phyloP scores from a whole-genome alignment of 2,888 invertebrate genomes.

The Xanthorhoe spadicearia region DNA sequence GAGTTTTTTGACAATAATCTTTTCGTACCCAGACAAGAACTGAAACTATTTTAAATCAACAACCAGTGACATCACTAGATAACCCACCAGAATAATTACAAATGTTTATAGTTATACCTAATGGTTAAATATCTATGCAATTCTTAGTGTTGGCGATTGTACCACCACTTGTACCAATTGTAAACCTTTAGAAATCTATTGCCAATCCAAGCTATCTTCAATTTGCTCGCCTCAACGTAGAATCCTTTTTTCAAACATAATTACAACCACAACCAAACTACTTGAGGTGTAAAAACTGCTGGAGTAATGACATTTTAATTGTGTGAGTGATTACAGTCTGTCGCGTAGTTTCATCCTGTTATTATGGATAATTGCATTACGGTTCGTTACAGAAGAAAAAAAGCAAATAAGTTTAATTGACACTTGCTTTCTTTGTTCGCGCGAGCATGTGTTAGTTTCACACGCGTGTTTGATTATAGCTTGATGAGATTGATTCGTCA shows the following conservation, averaged over 20 bases:
- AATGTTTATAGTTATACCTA: too few relatives aligned
- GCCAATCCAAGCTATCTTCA: slow-evolving; percentile 15
- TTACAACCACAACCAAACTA: slow-evolving; percentile 50
- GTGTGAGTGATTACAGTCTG: slow-evolving; percentile 76
- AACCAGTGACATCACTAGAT: too few relatives aligned
- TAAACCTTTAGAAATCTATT: neutral
- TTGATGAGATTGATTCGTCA: slow-evolving; percentile 2
- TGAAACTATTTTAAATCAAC: too few relatives aligned
- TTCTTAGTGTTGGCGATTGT: too few relatives aligned
- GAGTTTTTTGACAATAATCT: too few relatives aligned
- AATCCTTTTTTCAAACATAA: slow-evolving; percentile 53
- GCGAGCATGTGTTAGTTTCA: slow-evolving; percentile 72
- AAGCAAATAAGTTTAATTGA: slow-evolving; percentile 81
- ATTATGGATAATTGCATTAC: slow-evolving; percentile 84
- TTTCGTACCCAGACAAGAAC: too few relatives aligned
- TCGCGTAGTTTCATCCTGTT: slow-evolving; percentile 81
- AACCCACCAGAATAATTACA: too few relatives aligned
- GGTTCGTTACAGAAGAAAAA: slow-evolving; percentile 80
- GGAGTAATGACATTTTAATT: slow-evolving; percentile 84
- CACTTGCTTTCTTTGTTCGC: slow-evolving; percentile 79
- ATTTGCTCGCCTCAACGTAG: slow-evolving; percentile 23
- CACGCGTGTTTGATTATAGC: slow-evolving; percentile 52
- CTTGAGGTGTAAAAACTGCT: slow-evolving; percentile 78
- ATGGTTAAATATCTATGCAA: too few relatives aligned
- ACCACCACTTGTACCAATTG: too few relatives aligned